These are phyloP conservation scores for Drosophila suzukii DNA, from an alignment of 1,140 invertebrate species.

Conservation along the genomic window DNA sequence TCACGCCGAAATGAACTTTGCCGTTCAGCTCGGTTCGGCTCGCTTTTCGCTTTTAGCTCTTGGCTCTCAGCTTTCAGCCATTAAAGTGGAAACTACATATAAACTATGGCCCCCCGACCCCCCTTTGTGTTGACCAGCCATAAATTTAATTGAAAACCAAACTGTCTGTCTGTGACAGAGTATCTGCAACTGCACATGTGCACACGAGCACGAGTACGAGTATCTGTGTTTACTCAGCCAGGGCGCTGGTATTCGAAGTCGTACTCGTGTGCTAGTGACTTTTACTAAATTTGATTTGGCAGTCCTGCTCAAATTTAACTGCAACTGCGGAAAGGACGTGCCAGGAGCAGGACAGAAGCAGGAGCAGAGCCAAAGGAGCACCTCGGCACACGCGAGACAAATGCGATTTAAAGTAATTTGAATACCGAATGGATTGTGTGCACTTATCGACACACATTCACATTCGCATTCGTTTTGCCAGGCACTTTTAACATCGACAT, in stretches of 20 bases:
- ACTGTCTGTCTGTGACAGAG: slow-evolving; percentile 71
- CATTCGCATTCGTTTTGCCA: slow-evolving; percentile 33
- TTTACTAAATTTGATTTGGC: slow-evolving; percentile 77
- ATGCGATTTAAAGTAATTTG: slow-evolving; percentile 82
- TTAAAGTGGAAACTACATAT: slow-evolving; percentile 51
- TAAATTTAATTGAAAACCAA: slow-evolving; percentile 81
- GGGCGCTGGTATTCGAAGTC: too few relatives aligned
- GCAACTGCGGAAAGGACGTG: slow-evolving; percentile 62
- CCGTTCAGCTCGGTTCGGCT: slow-evolving; percentile 33
- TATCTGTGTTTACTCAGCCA: slow-evolving; percentile 30
- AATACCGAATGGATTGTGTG: slow-evolving; percentile 82
- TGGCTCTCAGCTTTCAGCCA: slow-evolving; percentile 37
- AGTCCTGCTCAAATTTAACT: slow-evolving; percentile 57
- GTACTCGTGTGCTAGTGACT: slow-evolving; percentile 35
- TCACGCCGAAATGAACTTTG: slow-evolving; percentile 77
- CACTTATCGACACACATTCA: slow-evolving; percentile 60
- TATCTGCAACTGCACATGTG: slow-evolving; percentile 17
- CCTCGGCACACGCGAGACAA: slow-evolving; percentile 69
- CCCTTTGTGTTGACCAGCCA: slow-evolving; percentile 58
- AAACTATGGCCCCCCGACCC: background rate
- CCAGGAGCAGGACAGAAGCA: slow-evolving; percentile 1
- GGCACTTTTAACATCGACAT: slow-evolving; percentile 14
- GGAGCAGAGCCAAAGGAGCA: slow-evolving; percentile 1
- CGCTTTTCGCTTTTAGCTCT: slow-evolving; percentile 21
- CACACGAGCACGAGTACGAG: background rate